phyloP scores from a whole-genome alignment of 2,797 vertebrate genomes.

The Harpagifer antarcticus region DNA sequence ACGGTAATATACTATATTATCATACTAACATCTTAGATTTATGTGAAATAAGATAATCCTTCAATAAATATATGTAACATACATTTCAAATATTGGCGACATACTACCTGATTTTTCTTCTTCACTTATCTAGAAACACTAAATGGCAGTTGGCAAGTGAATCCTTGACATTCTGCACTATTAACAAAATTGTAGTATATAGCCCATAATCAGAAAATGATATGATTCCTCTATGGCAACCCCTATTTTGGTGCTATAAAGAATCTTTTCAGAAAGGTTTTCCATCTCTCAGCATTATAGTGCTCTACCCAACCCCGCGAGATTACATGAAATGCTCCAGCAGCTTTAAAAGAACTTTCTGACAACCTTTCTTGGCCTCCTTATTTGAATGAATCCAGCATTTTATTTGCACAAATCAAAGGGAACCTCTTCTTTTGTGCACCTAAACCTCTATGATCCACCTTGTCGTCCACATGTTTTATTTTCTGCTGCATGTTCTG shows the following conservation, averaged over 20 bases:
- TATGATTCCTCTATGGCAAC: conserved; percentile 34
- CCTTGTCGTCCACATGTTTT: conserved; percentile 50
- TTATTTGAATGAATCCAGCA: conserved; percentile 33
- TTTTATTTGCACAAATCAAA: conserved; percentile 52
- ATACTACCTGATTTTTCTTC: not conserved
- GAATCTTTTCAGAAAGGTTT: conserved; percentile 38
- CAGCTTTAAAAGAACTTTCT: conserved; percentile 37
- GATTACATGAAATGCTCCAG: conserved; percentile 41
- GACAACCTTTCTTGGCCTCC: conserved; percentile 24
- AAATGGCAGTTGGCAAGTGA: conserved; percentile 14
- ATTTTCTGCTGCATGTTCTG: conserved; percentile 55
- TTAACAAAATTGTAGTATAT: conserved; percentile 48
- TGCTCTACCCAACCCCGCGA: conserved; percentile 30
- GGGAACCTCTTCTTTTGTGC: conserved; percentile 37
- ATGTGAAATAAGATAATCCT: conserved; percentile 1
- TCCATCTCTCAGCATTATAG: conserved; percentile 32
- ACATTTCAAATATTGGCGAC: not conserved
- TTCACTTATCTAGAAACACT: not conserved
- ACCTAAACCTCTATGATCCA: conserved; percentile 49
- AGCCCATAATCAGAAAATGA: conserved; percentile 51
- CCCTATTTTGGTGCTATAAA: conserved; percentile 34
- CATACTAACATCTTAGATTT: not conserved
- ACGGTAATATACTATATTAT: conserved; percentile 6
- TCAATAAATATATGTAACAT: not conserved
- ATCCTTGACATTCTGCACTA: conserved; percentile 38